Base-by-base conservation (phyloP, 2,888 invertebrate species). In the Choristoneura rosaceana region DNA sequence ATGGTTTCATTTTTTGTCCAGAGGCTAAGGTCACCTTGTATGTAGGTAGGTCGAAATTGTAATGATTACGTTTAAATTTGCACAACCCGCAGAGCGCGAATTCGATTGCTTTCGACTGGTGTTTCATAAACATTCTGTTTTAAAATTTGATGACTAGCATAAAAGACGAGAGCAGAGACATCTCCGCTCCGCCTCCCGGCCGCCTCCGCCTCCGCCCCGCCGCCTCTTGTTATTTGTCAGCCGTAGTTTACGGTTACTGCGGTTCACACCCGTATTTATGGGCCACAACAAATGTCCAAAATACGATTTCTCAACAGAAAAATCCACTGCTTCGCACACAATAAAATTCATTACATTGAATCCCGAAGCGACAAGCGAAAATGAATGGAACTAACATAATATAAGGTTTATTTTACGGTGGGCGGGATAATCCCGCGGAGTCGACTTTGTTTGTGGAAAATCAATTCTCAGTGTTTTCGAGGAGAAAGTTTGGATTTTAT, bases 341-440 rank as follows among this genome's bases (percentile, higher is more conserved):
- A 45, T 62, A 62, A 62, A 62, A 45, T 45, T 45, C 62, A 62
- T 45, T 61, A 45, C 45, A n/a, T 8, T 45, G 41, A 62, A n/a
- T 45, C n/a, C 8, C 25, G n/a, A 14, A 43, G 61, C 3, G 55
- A 14, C 33, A n/a, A 59, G 34, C 25, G 34, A 45, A 45, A 45
- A 45, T 45, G 25, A 45, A 17, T 25, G 12, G n/a, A 33, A 45
- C n/a, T 34, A 0, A n/a, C 34, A 5, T 34, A n/a, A 4, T n/a
- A n/a, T 59, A 59, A 59, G 34, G 34, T 59, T 7, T 34, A 8
- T 34, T 59, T 59, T 34, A n/a, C 59, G 5, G 14, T n/a, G 34
- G n/a, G n/a, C n/a, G 3, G 4, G 50, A 17, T 52, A 52, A 17
- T 8, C 15, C 50, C 4, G 50, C 9, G 2, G 50, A 15, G 50